Base-by-base conservation (phyloP, 2,797 vertebrate genomes). In the Allobates femoralis region DNA sequence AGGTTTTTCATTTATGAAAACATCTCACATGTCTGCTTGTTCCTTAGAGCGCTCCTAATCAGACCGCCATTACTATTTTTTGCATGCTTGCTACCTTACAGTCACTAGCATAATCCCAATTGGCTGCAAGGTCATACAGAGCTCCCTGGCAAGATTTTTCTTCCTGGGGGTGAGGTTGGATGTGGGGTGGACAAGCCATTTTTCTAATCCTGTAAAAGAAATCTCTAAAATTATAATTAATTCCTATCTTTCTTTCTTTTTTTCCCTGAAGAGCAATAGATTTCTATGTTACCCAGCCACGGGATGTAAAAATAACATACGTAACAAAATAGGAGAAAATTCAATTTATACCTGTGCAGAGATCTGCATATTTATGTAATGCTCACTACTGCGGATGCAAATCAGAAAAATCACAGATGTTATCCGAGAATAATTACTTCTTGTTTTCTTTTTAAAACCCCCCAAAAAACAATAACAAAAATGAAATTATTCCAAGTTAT, bases 391-490 rank as follows among this genome's bases (percentile, higher is more conserved):
- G 51, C 26, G n/a, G 18, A 76, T 53, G 79, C 62, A 81, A 66
- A 76, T 76, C 41, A 66, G 26, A 66, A 51, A 71, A 80, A 50
- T 50, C 79, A 51, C 79, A 81, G 79, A 19, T 81, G 79, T 67
- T 81, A 81, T 32, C 7, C 26, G 12, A 18, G 58, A 60, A 41
- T 64, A 80, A 51, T 50, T 64, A 66, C 60, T 66, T 81, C 60
- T 81, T 81, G 79, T 66, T 81, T 81, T 66, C 62, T 32, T 50
- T 81, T 67, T 53, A 12, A 32, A 50, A 51, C 16, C 51, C 58
- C 50, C 34, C 41, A 50, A 80, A 74, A 26, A 74, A 74, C 71
- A 74, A 74, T 74, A 74, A 74, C 37, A 50, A 26, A 50, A 28
- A 6, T 3, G 2, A 19, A 46, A 50, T 80, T 23, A 28, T 53